Conservation (phyloP, 1,140 invertebrate genomes). For the Pseudomyrmex pallidus region DNA sequence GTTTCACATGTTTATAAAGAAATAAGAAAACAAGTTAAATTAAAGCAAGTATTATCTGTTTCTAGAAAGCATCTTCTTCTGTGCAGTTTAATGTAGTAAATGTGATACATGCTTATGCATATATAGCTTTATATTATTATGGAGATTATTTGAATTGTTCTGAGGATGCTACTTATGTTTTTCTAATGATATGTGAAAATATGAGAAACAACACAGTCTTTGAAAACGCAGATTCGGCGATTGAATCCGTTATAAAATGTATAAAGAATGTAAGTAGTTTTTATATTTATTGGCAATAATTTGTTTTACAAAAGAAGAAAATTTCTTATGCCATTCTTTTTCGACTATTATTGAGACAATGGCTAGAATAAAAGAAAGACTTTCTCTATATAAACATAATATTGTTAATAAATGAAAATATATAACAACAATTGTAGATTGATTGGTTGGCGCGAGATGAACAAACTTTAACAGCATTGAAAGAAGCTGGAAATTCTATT, state of each 20-base stretch:
- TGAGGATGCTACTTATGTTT: constrained; percentile 86
- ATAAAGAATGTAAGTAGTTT: constrained; percentile 85
- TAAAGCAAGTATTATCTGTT: constrained; percentile 75
- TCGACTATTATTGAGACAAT: too few species aligned
- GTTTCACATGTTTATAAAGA: too few species aligned
- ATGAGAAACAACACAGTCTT: constrained; percentile 88
- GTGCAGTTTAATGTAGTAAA: constrained; percentile 90
- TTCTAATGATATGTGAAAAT: constrained; percentile 87
- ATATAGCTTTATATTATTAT: constrained; percentile 88
- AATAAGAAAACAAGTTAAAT: constrained; percentile 22
- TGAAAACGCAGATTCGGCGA: constrained; percentile 86
- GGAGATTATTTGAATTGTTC: constrained; percentile 88
- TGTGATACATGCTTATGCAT: constrained; percentile 89
- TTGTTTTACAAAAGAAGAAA: too few species aligned
- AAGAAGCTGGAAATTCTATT: constrained; percentile 83
- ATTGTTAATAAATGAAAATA: constrained; percentile 25
- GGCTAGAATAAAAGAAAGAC: neutral
- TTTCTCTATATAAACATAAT: constrained; percentile 16
- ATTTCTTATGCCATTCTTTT: too few species aligned
- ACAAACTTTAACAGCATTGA: constrained; percentile 78
- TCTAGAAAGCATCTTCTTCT: constrained; percentile 87
- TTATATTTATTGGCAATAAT: too few species aligned
- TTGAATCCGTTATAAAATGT: constrained; percentile 87
- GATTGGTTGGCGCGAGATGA: constrained; percentile 79
- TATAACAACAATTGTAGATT: constrained; percentile 76